Base-by-base conservation (phyloP, 2,888 invertebrate genomes). In the Saturnia pavonia region DNA sequence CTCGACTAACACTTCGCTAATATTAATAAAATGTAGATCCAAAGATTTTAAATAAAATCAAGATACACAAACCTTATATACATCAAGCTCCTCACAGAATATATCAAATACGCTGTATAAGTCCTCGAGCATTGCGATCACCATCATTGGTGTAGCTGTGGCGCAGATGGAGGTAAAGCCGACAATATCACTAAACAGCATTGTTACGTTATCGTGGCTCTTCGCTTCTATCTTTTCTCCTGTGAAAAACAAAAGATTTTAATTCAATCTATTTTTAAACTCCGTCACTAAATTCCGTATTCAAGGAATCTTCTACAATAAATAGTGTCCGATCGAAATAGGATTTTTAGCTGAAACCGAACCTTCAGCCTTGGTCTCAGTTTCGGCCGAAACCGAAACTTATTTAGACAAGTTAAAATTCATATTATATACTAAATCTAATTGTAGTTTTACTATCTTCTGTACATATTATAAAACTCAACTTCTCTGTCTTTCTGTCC, bases 151-250 rank as follows among this genome's bases (percentile, higher is more conserved):
- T 0, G 98, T 98, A 27, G 98, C 97, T 0, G 98, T 97, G 0
- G 98, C 97, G 82, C 99, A 99, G 82, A 99, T 99, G 51, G 98
- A 98, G 0, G 99, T 99, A 89, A 99, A 99, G 27, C 99, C 99
- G 0, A 99, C 99, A 71, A 99, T 98, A 84, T 99, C 99, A 82
- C 98, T 98, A 92, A 99, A 99, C 67, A 99, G 93, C 97, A 99
- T 98, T 1, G 99, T 98, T 70, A 99, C 99, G 88, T 98, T 96
- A 78, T 98, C 97, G 87, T 98, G 97, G 67, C 97, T 98, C 89
- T 98, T 97, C 0, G 99, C 98, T 89, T 98, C 98, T 71, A 99
- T 98, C 70, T 96, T 96, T 87, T 98, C 97, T 73, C 98, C 97
- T 97, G 80, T 22, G 45, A 60, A 57, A 68, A 43, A 74, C 60